Conservation (phyloP, 2,113 vertebrate genomes). For the Petroica traversi region DNA sequence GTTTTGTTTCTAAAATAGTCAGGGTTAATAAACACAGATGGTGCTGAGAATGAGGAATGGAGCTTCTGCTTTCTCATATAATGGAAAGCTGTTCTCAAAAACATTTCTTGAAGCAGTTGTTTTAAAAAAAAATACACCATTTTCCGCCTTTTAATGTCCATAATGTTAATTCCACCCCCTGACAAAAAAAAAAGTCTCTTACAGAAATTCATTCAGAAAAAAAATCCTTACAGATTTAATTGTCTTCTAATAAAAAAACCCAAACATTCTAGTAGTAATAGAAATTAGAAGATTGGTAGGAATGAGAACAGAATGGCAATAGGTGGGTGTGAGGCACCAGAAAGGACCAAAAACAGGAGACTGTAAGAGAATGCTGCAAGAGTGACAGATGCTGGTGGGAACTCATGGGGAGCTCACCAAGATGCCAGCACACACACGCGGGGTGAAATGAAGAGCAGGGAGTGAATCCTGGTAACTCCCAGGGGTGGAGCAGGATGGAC, state of each 20-base stretch:
- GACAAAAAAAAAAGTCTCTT: not conserved
- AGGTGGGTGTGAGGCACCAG: not conserved
- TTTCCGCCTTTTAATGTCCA: not conserved
- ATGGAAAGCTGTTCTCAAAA: conserved; percentile 10
- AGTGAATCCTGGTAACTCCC: not conserved
- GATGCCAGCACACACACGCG: not conserved
- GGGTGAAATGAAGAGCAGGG: not conserved
- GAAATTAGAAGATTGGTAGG: not conserved
- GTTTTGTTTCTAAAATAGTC: conserved; percentile 48
- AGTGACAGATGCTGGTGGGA: not conserved
- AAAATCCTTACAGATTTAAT: not conserved
- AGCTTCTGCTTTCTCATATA: conserved; percentile 5
- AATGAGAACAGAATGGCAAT: not conserved
- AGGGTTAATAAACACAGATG: conserved; percentile 40
- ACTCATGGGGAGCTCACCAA: not conserved
- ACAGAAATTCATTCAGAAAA: not conserved
- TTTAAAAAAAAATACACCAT: not conserved
- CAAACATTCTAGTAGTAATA: not conserved
- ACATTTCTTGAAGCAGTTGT: not conserved
- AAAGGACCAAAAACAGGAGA: not conserved
- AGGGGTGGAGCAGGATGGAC: not conserved
- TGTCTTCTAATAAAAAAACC: not conserved
- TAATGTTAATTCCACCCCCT: not conserved
- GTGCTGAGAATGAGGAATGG: conserved; percentile 18
- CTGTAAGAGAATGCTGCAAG: not conserved